Percentiles rank a stretch among this genome's conserved stretches.
These are phyloP conservation scores for Zalophus californianus DNA, from an alignment of 2,797 vertebrate species.

Conservation along the genomic window DNA sequence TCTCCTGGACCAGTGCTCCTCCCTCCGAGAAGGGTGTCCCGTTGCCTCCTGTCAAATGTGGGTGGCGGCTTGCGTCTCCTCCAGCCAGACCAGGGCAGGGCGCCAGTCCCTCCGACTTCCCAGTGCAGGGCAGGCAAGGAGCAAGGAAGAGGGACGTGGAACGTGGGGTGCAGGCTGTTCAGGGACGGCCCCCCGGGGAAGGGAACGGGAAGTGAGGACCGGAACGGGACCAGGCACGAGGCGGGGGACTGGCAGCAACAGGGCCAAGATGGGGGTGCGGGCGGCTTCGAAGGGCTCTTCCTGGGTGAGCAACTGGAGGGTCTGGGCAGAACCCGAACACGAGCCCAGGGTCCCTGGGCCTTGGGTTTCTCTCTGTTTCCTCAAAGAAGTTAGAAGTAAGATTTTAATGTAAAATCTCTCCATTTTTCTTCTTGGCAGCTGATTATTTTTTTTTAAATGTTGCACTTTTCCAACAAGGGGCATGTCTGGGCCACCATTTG, in stretches of 20 bases:
- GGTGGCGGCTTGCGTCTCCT: neutral
- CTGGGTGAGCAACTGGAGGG: neutral
- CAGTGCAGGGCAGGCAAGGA: neutral
- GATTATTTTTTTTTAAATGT: neutral
- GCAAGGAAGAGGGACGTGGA: neutral
- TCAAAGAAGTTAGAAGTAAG: neutral
- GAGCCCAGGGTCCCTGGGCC: neutral
- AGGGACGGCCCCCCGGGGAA: neutral
- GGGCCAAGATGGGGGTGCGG: fast-evolving
- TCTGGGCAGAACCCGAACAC: too few relatives aligned
- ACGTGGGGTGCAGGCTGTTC: neutral
- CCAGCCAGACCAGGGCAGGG: neutral
- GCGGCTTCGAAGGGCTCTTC: neutral
- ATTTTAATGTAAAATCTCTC: neutral
- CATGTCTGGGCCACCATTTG: fast-evolving
- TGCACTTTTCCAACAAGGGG: neutral
- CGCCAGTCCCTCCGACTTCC: too few relatives aligned
- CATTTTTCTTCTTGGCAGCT: neutral
- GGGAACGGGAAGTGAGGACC: neutral
- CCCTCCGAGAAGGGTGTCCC: neutral
- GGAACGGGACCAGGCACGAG: neutral
- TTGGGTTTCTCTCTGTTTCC: neutral
- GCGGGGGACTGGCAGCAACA: neutral
- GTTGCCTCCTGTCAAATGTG: neutral
- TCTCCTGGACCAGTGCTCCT: neutral